Percentiles rank a stretch among this genome's conserved stretches.
Evolutionary conservation across 2,888 invertebrate genomes (phyloP).

Genomic region (Gandaritis pyraliata): DNA sequence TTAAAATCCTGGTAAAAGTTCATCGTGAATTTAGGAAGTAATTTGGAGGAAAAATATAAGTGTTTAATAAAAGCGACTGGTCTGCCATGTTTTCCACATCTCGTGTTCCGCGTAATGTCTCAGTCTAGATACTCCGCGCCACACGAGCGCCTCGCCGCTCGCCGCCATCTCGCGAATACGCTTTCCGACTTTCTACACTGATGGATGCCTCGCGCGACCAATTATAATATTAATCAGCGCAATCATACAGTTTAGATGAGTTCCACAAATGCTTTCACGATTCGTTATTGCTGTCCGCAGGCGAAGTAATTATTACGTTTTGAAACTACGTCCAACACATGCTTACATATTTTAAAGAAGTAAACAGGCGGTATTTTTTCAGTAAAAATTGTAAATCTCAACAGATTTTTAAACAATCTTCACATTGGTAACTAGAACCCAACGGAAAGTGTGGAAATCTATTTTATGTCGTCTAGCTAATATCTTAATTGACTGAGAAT

Average conservation of each 20-base stretch:
- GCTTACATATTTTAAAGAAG: not conserved
- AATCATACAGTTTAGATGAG: slow-evolving; percentile 74
- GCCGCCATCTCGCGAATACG: slow-evolving; percentile 56
- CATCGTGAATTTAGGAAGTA: too few species aligned
- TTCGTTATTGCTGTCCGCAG: slow-evolving; percentile 29
- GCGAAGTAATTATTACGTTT: slow-evolving; percentile 26
- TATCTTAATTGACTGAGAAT: slow-evolving; percentile 42
- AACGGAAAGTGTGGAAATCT: slow-evolving; percentile 28
- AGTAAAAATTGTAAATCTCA: not conserved
- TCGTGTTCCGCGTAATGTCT: slow-evolving; percentile 60
- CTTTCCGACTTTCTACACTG: slow-evolving; percentile 83
- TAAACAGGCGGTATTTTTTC: not conserved
- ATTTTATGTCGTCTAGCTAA: slow-evolving; percentile 29
- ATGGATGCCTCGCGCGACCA: slow-evolving; percentile 78
- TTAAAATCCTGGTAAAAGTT: too few species aligned
- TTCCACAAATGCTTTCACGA: slow-evolving; percentile 73
- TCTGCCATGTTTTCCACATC: slow-evolving; percentile 47
- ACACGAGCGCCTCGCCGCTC: slow-evolving; percentile 57
- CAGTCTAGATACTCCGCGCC: slow-evolving; percentile 75
- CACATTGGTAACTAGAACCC: slow-evolving; percentile 7
- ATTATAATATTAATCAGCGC: slow-evolving; percentile 84
- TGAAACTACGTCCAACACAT: slow-evolving; percentile 10
- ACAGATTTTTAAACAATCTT: not conserved
- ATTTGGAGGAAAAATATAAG: not conserved
- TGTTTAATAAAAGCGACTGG: slow-evolving; percentile 13